Conservation (phyloP, 2,797 vertebrate species). For the Aldrovandia affinis region DNA sequence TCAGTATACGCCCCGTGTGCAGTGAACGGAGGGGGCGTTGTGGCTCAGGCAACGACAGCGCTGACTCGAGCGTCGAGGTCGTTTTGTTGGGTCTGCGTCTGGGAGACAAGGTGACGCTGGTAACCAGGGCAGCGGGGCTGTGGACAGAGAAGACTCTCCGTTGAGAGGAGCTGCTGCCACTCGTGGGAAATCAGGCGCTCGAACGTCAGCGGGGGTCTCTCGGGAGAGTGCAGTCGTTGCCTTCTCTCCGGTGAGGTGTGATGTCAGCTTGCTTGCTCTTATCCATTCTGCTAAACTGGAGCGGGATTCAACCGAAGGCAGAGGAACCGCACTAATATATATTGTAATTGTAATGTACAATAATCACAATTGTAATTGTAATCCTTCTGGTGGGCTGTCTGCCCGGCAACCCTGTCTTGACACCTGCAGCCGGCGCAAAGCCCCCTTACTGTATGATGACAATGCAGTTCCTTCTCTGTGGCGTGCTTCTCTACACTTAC, state of each 20-base stretch:
- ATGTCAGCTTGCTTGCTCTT: background rate
- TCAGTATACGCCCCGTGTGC: background rate
- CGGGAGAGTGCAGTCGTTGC: background rate
- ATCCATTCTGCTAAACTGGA: background rate
- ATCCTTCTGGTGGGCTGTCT: no score
- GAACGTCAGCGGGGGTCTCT: background rate
- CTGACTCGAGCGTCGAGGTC: background rate
- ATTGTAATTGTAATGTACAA: no score
- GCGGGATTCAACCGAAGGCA: background rate
- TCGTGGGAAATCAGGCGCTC: no score
- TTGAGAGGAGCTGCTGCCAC: no score
- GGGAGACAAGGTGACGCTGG: background rate
- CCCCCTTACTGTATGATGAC: background rate
- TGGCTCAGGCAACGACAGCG: background rate
- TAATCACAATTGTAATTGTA: no score
- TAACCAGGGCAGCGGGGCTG: background rate
- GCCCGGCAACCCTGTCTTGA: no score
- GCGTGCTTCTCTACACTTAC: background rate
- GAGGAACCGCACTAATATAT: background rate
- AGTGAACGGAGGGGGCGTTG: background rate
- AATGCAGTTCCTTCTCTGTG: background rate
- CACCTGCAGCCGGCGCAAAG: background rate
- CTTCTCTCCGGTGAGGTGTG: background rate
- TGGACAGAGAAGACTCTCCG: no score
- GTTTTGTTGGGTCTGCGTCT: background rate